Evolutionary conservation across 2,888 invertebrate genomes (phyloP).

Genomic region (Parnassius orleans): DNA sequence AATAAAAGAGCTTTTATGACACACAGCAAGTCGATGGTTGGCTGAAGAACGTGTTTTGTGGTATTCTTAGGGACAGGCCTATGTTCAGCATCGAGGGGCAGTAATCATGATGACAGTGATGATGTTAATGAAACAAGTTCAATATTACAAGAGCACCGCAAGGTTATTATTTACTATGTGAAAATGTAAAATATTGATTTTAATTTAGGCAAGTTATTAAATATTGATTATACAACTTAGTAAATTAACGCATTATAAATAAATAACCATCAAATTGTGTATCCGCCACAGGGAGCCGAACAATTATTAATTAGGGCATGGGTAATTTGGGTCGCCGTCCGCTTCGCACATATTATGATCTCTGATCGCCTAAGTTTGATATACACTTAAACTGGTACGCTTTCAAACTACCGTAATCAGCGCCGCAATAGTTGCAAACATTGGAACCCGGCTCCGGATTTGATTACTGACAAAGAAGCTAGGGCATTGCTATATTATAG

Average conservation of each 20-base stretch:
- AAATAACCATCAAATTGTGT: slow-evolving; percentile 1
- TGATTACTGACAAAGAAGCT: slow-evolving; percentile 18
- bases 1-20: too few relatives aligned
- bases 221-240: too few relatives aligned
- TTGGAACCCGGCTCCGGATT: slow-evolving; percentile 8
- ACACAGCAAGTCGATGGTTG: too few relatives aligned
- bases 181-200: too few relatives aligned
- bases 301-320: slow-evolving; percentile 18
- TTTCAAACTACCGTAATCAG: slow-evolving; percentile 21
- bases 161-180: too few relatives aligned
- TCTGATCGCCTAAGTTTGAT: slow-evolving; percentile 21
- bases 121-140: too few relatives aligned
- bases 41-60: too few relatives aligned
- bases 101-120: too few relatives aligned
- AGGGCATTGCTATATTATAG: neutral
- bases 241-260: neutral
- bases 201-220: too few relatives aligned
- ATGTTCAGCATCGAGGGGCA: too few relatives aligned
- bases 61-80: too few relatives aligned
- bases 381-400: slow-evolving; percentile 18
- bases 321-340: slow-evolving; percentile 24
- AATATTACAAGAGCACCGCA: too few relatives aligned
- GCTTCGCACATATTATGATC: slow-evolving; percentile 22
- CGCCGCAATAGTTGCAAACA: slow-evolving; percentile 14
- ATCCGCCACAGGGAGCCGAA: slow-evolving; percentile 1